Evolutionary conservation across 1,140 invertebrate species (phyloP).

Genomic region (Eumaeus atala): DNA sequence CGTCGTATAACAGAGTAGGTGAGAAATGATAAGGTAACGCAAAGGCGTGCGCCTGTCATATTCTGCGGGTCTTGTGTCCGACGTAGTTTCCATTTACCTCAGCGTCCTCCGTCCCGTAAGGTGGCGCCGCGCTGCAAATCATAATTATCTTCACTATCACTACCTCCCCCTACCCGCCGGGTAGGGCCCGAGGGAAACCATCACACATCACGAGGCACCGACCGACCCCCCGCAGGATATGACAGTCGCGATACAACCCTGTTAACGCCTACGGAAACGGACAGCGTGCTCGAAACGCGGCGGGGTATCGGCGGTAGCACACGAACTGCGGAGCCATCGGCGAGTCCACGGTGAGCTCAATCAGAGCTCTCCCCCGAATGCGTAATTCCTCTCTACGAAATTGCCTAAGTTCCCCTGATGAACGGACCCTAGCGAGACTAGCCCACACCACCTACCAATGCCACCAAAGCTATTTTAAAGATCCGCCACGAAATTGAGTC

Average conservation of each 20-base stretch:
- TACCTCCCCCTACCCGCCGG: slow-evolving; percentile 26
- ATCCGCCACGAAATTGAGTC: no score
- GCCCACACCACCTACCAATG: no score
- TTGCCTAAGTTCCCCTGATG: no score
- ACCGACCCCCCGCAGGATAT: slow-evolving; percentile 53
- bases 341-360: no score
- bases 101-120: slow-evolving; percentile 21
- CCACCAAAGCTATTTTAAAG: no score
- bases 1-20: slow-evolving; percentile 14
- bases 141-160: slow-evolving; percentile 29
- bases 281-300: slow-evolving; percentile 7
- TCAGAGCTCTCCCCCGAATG: no score
- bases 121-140: slow-evolving; percentile 19
- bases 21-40: slow-evolving; percentile 15
- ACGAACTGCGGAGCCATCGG: background rate
- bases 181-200: slow-evolving; percentile 13
- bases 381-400: no score
- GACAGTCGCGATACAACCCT: slow-evolving; percentile 37
- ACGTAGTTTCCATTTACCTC: slow-evolving; percentile 29
- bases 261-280: slow-evolving; percentile 8
- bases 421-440: no score
- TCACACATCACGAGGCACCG: slow-evolving; percentile 5
- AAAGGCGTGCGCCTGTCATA: slow-evolving; percentile 41
- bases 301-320: slow-evolving; percentile 7
- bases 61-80: slow-evolving; percentile 38